Evolutionary conservation across 2,888 invertebrate genomes (phyloP).

Genomic region (Ophion ventricosus): DNA sequence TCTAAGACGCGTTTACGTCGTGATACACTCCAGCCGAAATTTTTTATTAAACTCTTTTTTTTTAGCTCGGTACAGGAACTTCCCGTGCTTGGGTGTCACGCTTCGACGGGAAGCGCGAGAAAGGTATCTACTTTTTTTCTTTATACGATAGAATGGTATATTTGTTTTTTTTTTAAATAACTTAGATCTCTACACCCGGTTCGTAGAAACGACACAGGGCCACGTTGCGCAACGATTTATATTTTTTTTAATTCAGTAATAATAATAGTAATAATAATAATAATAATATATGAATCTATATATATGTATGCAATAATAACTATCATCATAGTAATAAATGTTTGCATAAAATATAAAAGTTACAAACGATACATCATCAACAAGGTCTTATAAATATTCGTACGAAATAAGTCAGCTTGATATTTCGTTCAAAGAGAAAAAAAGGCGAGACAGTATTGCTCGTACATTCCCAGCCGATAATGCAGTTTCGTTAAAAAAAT

Average conservation of each 20-base stretch:
- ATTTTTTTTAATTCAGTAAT: constrained; percentile 34
- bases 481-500: neutral
- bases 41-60: constrained; percentile 38
- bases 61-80: constrained; percentile 61
- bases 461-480: constrained; percentile 18
- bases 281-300: constrained; percentile 55
- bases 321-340: constrained; percentile 46
- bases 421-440: constrained; percentile 44
- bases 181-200: constrained; percentile 50
- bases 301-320: constrained; percentile 53
- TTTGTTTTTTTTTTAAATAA: constrained; percentile 42
- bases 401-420: constrained; percentile 65
- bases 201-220: constrained; percentile 52
- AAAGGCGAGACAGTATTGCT: constrained; percentile 16
- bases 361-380: constrained; percentile 65
- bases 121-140: constrained; percentile 52
- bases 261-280: constrained; percentile 45
- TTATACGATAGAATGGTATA: constrained; percentile 33
- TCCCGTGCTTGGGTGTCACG: constrained; percentile 60
- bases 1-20: constrained; percentile 48
- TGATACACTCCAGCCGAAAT: constrained; percentile 41
- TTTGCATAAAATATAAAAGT: constrained; percentile 67
- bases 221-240: constrained; percentile 61
- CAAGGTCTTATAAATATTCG: constrained; percentile 65
- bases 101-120: constrained; percentile 63